Evolutionary conservation across 1,140 invertebrate species (phyloP).

Genomic region (Aporrectodea caliginosa): DNA sequence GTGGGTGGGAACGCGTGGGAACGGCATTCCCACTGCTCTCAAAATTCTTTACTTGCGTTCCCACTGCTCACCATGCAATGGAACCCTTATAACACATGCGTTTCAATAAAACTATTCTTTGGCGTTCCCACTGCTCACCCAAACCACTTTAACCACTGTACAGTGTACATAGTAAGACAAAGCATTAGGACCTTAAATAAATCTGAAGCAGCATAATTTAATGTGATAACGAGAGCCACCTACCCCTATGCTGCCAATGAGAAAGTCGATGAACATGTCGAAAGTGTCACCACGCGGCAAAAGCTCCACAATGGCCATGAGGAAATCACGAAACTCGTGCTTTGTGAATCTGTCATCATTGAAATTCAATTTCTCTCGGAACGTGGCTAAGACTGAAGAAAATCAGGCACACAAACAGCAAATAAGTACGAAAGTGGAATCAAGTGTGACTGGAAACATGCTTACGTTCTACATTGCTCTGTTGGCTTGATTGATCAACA

Average conservation of each 20-base stretch:
- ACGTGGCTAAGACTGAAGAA: background rate
- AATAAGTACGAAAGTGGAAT: background rate
- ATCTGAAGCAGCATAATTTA: background rate
- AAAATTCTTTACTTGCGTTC: too few relatives aligned
- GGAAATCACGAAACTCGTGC: conserved; percentile 49
- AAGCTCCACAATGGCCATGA: conserved; percentile 40
- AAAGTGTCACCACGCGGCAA: conserved; percentile 47
- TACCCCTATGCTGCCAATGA: conserved; percentile 50
- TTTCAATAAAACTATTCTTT: too few relatives aligned
- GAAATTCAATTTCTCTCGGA: conserved; percentile 17
- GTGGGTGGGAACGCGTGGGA: too few relatives aligned
- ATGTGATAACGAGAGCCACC: background rate
- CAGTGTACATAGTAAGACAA: too few relatives aligned
- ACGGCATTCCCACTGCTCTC: too few relatives aligned
- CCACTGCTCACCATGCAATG: too few relatives aligned
- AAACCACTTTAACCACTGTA: too few relatives aligned
- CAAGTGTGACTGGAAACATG: background rate
- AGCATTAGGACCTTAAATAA: too few relatives aligned
- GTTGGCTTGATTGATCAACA: too few relatives aligned
- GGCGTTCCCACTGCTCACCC: too few relatives aligned
- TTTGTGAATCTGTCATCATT: conserved; percentile 47
- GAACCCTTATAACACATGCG: too few relatives aligned
- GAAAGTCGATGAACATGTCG: conserved; percentile 52
- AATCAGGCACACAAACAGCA: background rate
- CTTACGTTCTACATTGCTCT: too few relatives aligned